phyloP scores from a whole-genome alignment of 2,888 invertebrate species.

The Andrena flavipes region DNA sequence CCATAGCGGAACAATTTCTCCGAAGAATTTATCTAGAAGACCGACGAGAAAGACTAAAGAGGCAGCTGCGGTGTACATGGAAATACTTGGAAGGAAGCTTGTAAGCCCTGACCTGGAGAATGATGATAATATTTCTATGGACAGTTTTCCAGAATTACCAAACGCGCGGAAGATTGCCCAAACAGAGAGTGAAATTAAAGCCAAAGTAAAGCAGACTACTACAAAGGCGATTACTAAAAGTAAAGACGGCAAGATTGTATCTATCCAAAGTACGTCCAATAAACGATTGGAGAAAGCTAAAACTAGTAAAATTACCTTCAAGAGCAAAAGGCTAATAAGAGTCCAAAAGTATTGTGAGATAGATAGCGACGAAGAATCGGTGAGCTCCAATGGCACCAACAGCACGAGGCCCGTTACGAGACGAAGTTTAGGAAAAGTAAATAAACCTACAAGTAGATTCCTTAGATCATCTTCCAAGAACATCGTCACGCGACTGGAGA shows the following conservation, averaged over 20 bases:
- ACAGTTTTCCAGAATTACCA: conserved; percentile 89
- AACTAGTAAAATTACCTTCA: conserved; percentile 66
- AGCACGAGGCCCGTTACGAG: conserved; percentile 77
- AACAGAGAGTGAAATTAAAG: conserved; percentile 87
- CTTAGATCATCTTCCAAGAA: conserved; percentile 77
- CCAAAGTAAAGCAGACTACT: conserved; percentile 81
- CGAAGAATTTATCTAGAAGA: conserved; percentile 80
- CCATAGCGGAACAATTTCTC: conserved; percentile 68
- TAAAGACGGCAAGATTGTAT: conserved; percentile 59
- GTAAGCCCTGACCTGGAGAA: conserved; percentile 88
- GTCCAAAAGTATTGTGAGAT: conserved; percentile 79
- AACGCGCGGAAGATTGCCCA: conserved; percentile 88
- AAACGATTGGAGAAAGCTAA: conserved; percentile 65
- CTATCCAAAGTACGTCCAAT: conserved; percentile 29
- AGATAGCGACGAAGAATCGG: conserved; percentile 80
- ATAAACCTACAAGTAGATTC: conserved; percentile 72
- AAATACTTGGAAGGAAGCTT: conserved; percentile 89
- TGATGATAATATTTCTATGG: conserved; percentile 88
- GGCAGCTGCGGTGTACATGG: conserved; percentile 91
- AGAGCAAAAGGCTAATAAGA: conserved; percentile 76
- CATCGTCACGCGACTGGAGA: conserved; percentile 62
- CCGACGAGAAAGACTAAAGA: conserved; percentile 91
- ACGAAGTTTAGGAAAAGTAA: conserved; percentile 69
- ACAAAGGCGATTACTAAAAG: conserved; percentile 60
- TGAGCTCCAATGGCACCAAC: conserved; percentile 76